A percentile compares a stretch with the other conserved stretches of the same genome.
Conservation (phyloP, 2,113 vertebrate species). For the Amblyornis subalaris region DNA sequence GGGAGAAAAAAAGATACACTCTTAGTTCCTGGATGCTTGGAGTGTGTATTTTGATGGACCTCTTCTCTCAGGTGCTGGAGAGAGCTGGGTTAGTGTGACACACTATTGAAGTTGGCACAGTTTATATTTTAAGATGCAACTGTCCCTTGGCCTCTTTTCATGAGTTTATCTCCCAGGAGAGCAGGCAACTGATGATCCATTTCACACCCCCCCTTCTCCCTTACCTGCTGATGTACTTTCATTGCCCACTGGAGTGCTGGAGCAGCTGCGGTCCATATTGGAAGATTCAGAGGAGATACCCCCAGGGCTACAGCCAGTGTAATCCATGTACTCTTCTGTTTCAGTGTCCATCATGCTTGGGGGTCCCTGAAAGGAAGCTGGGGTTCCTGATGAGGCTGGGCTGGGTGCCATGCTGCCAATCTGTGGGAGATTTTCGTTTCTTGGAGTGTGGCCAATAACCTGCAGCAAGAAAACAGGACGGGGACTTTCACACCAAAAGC, state of each 20-base stretch:
- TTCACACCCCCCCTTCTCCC: background rate
- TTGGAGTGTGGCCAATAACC: constrained; percentile 72
- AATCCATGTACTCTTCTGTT: constrained; percentile 93
- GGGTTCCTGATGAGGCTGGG: constrained; percentile 67
- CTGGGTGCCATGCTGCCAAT: constrained; percentile 69
- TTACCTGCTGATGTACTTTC: constrained; percentile 93
- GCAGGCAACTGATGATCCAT: background rate
- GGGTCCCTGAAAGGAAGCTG: constrained; percentile 75
- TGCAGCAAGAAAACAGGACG: constrained; percentile 13
- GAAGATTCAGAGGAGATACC: constrained; percentile 94
- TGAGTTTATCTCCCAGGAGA: background rate
- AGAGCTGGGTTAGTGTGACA: background rate
- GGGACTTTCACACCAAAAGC: constrained; percentile 22
- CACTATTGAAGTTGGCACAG: background rate
- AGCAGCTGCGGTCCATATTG: constrained; percentile 95
- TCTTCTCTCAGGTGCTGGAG: background rate
- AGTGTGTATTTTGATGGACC: background rate
- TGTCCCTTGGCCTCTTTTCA: background rate
- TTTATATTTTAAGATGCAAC: background rate
- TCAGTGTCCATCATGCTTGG: constrained; percentile 81
- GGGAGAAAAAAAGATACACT: background rate
- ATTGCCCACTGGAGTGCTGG: constrained; percentile 94
- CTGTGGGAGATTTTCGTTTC: constrained; percentile 72
- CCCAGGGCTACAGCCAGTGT: constrained; percentile 87
- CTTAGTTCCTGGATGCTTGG: background rate